phyloP scores from a whole-genome alignment of 2,888 invertebrate species.

The Synanthedon formicaeformis region DNA sequence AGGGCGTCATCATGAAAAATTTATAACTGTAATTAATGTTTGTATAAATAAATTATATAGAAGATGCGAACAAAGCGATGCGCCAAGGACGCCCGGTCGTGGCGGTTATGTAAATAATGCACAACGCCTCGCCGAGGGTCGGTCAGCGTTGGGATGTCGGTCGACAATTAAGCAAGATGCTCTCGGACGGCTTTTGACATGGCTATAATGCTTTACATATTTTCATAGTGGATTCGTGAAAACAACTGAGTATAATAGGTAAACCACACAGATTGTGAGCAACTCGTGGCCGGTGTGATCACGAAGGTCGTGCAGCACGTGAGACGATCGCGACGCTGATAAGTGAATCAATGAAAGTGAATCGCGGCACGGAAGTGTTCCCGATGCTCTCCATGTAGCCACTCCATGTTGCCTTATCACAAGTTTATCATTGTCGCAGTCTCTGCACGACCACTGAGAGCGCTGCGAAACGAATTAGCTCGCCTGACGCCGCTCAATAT shows the following conservation, averaged over 20 bases:
- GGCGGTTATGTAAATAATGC: slow-evolving; percentile 57
- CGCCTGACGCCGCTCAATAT: too few relatives aligned
- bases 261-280: slow-evolving; percentile 3
- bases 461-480: not conserved
- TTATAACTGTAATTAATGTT: not conserved
- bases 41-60: slow-evolving; percentile 11
- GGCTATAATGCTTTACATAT: too few relatives aligned
- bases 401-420: slow-evolving; percentile 9
- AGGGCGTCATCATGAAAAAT: too few relatives aligned
- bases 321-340: slow-evolving; percentile 14
- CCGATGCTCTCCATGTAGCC: not conserved
- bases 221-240: not conserved
- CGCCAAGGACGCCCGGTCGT: slow-evolving; percentile 51
- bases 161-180: not conserved
- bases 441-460: slow-evolving; percentile 5
- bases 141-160: not conserved
- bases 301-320: slow-evolving; percentile 27
- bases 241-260: slow-evolving; percentile 2
- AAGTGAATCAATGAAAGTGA: slow-evolving; percentile 18
- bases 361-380: slow-evolving; percentile 13
- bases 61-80: slow-evolving; percentile 17
- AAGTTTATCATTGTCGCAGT: slow-evolving; percentile 10
- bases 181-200: not conserved
- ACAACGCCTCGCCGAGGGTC: slow-evolving; percentile 13
- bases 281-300: slow-evolving; percentile 5